Base-by-base conservation (phyloP, 2,113 vertebrate species). In the Rostratula benghalensis region DNA sequence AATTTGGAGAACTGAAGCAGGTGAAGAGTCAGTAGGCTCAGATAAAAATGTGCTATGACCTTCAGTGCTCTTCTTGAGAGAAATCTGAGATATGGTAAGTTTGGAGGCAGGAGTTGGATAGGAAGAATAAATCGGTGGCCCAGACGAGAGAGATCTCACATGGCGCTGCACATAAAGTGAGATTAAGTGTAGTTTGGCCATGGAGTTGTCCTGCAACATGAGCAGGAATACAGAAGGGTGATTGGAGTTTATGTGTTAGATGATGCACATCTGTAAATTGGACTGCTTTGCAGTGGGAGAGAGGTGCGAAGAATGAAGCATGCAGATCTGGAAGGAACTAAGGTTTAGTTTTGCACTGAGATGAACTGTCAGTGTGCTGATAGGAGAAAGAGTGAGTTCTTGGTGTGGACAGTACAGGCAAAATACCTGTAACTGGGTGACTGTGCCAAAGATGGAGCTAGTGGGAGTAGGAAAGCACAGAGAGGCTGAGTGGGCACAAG, bases 401-500 rank as follows among this genome's bases (percentile, higher is more conserved):
- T 39, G 24, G 12, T 48, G 6, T 25, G 22, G 35, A 33, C n/a
- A 12, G 4, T 6, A 7, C 22, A 48, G 48, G 35, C 27, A 73
- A 73, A 25, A 14, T 3, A 14, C 10, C 11, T 83, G 4, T 46
- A 33, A 43, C 6, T 31, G 31, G 3, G 14, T 76, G 28, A 39
- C 9, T 51, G 11, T 77, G 59, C 10, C 35, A 69, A 35, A 13
- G 18, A 6, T 31, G 6, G 23, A 57, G 30, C 61, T 60, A 70
- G 6, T 54, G 30, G 25, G 7, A 30, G 10, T n/a, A 67, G 45
- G 50, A 53, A 6, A 10, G 5, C 48, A 23, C 48, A 73, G 39
- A 51, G 28, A 6, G 7, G 12, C 48, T 0, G 11, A 16, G 28
- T 7, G 13, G 4, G 37, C 14, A 10, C 9, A 59, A 51, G 17